phyloP scores from a whole-genome alignment of 2,113 vertebrate genomes.

The Cyanistes caeruleus region DNA sequence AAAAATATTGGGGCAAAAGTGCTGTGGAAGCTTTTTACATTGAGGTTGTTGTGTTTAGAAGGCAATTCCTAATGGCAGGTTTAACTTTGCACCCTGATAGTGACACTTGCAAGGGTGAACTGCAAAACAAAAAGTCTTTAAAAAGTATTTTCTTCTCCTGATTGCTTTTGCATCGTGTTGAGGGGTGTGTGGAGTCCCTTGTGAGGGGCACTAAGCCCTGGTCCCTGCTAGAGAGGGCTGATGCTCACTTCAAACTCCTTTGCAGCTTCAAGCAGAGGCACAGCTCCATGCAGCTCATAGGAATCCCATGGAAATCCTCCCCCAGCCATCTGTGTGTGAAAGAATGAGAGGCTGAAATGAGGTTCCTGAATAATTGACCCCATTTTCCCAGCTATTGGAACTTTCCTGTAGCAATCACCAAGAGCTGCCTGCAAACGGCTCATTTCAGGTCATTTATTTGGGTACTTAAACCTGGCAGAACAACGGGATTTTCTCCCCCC shows the following conservation, averaged over 20 bases:
- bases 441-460: fast-evolving
- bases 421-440: not conserved
- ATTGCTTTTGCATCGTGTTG: fast-evolving
- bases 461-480: not conserved
- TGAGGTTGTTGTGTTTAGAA: not conserved
- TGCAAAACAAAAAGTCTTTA: not conserved
- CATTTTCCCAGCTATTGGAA: not conserved
- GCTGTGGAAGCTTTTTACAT: not conserved
- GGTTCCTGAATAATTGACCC: not conserved
- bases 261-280: not conserved
- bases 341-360: not conserved
- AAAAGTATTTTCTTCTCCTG: not conserved
- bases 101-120: not conserved
- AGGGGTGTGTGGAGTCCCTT: not conserved
- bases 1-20: not conserved
- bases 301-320: not conserved
- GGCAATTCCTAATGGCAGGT: fast-evolving
- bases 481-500: not conserved
- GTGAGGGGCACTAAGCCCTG: not conserved
- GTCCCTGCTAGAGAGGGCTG: fast-evolving
- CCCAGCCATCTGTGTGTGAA: not conserved
- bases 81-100: not conserved
- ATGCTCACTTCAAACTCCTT: not conserved
- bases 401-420: fast-evolving
- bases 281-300: not conserved